Evolutionary conservation across 2,797 vertebrate species (phyloP), one percentile per base, ranked within the genome.

Genomic region (Lateolabrax maculatus): DNA sequence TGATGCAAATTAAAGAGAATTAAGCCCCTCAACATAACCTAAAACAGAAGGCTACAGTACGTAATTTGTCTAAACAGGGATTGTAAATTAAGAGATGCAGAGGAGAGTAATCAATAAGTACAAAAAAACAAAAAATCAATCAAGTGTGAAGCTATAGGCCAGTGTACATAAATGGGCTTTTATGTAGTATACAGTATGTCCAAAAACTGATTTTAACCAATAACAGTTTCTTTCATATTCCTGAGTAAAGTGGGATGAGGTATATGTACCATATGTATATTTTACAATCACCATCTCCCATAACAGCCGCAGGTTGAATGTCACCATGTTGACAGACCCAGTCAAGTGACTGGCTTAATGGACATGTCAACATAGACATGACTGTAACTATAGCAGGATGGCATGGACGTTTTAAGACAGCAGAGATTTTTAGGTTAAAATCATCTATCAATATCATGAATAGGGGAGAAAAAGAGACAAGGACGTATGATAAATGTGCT

Each of bases 291-390:
- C 2, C 36, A 31, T 66, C 23, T 75, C 46, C 75, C 23, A 63
- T 13, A 41, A n/a, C n/a, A 64, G 70, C 52, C 52, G 29, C 10
- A 41, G 43, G 49, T 51, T 56, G 44, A 53, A 71, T 55, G 60
- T 71, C 55, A 51, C 13, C n/a, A 3, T 64, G 53, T 53, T 65
- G 75, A 78, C 64, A 69, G 70, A 51, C 13, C 0, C 70, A 62
- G 62, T 52, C 39, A 49, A 29, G 21, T 61, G 65, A 1, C 52
- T 37, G 43, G 3, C 21, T 52, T 64, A 62, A 71, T 61, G 66
- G 37, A 64, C 37, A 8, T 18, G 49, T 34, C 57, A 64, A 1
- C 48, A 64, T 41, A 56, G 36, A 25, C 36, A 10, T 18, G 19
- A 2, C 12, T 49, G 41, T 6, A 41, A 61, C 49, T 23, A 49